Base-by-base conservation (phyloP, 2,888 invertebrate genomes). In the Furcula furcula region DNA sequence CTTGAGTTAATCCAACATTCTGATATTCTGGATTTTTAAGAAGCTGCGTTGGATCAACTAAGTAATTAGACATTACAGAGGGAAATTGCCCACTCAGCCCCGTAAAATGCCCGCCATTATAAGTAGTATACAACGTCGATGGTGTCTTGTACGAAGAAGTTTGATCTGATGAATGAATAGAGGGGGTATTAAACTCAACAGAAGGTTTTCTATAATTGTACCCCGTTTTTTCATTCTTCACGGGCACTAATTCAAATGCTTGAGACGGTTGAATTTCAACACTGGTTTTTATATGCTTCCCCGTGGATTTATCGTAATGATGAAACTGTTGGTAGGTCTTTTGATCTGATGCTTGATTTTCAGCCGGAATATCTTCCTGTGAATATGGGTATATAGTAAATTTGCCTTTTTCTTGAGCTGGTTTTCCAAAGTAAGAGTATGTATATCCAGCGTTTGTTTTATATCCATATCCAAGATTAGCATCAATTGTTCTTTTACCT, bases 401-500 rank as follows among this genome's bases (percentile, higher is more conserved):
- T 59, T 90, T 92, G 7, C 88, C 88, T 55, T 85, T 80, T 15
- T 85, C 79, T 51, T 85, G 77, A 0, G 66, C 57, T 15, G 80
- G 67, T 61, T 82, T 86, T n/a, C 88, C 89, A 21, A 89, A 87
- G 46, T 87, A 83, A 2, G 81, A 78, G 47, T 90, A 90, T n/a
- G 80, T 76, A 26, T 89, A 90, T 5, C 89, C 88, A 46, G 78
- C 77, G 49, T 91, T 91, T 1, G 85, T 85, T 51, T 85, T 84
- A 45, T 90, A 91, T 4, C 93, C 93, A 65, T 93, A 94, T 36
- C 95, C 95, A 7, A 95, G 77, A 29, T 92, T 92, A 0, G 91
- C 91, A 46, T 94, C 93, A 7, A 94, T 92, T 0, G 94, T 95
- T 49, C 95, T 84, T 62, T 95, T 95, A 0, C 85, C 89, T 67